Percentiles rank a stretch among this genome's conserved stretches.
Evolutionary conservation across 2,888 invertebrate genomes (phyloP).

Genomic region (Bembecia ichneumoniformis): DNA sequence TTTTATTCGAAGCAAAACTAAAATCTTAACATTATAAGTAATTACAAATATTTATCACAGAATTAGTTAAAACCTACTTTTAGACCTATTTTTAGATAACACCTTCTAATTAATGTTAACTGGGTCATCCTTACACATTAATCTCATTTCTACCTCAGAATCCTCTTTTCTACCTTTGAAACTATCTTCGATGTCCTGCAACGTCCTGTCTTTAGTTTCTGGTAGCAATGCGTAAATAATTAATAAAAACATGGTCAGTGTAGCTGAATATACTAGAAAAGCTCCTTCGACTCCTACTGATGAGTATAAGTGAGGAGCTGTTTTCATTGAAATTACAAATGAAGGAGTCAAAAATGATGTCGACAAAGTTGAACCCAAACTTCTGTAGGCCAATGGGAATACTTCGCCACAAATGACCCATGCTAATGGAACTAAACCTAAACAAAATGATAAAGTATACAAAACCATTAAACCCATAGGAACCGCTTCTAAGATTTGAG

Average conservation of each 20-base stretch:
- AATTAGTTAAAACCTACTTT: too few relatives aligned
- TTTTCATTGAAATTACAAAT: conserved; percentile 62
- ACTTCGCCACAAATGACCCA: conserved; percentile 68
- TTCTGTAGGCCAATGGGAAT: conserved; percentile 60
- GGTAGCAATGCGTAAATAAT: conserved; percentile 51
- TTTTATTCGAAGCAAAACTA: too few relatives aligned
- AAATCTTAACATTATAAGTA: too few relatives aligned
- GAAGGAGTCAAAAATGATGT: conserved; percentile 59
- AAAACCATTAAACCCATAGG: conserved; percentile 55
- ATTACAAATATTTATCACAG: too few relatives aligned
- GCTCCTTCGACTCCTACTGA: conserved; percentile 61
- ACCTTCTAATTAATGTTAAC: not conserved
- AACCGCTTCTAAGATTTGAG: conserved; percentile 41
- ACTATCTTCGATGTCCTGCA: conserved; percentile 61
- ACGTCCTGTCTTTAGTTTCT: conserved; percentile 59
- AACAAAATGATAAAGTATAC: conserved; percentile 55
- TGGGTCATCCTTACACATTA: conserved; percentile 29
- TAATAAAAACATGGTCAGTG: conserved; percentile 41
- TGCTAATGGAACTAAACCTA: conserved; percentile 57
- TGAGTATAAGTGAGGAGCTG: conserved; percentile 58
- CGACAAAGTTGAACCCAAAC: conserved; percentile 57
- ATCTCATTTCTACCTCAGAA: conserved; percentile 46
- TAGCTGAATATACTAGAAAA: conserved; percentile 54
- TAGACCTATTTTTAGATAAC: too few relatives aligned
- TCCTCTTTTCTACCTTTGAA: conserved; percentile 49